Evolutionary conservation across 1,140 invertebrate species (phyloP), one percentile per base, ranked within the genome.

Genomic region (Diuraphis noxia): DNA sequence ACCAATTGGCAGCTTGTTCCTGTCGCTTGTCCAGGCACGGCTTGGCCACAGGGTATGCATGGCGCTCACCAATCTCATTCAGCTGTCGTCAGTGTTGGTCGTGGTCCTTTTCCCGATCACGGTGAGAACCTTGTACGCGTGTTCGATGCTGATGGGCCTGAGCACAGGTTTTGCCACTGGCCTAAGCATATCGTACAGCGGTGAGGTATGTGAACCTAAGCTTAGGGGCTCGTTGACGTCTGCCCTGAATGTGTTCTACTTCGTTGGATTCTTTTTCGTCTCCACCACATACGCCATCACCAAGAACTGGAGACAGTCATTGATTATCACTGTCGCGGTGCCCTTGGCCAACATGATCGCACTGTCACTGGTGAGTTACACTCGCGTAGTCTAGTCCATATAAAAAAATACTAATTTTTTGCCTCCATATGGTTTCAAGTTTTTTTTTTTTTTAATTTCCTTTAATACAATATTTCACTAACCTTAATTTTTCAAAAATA

Each of bases 201-300:
- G 88, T 2, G 88, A 90, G 36, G 88, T 90, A 41, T 90, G 88
- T n/a, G 88, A 90, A 13, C 88, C 88, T 0, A 90, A 79, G 41
- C 88, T 90, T 23, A n/a, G 88, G 21, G 88, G 88, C 8, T 17
- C 72, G 63, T n/a, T 90, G 63, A 90, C 88, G 40, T 90, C 88
- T 8, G 56, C 41, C n/a, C 10, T 90, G 41, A 90, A 90, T 41
- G 88, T 90, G n/a, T 90, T 90, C 63, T 90, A 43, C 41, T 90
- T 90, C 36, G 41, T 13, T 9, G 88, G 88, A 2, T 79, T 34
- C 34, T 79, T 90, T 30, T 90, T 90, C 63, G 88, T 77, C 23
- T 36, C 40, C 40, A 49, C 43, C 19, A 10, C 34, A 30, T 90
- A 90, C 88, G 88, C 88, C 19, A 46, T 90, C 8, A 90, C 88